Conservation (phyloP, 2,888 invertebrate genomes). For the Acanthopleura granulata region DNA sequence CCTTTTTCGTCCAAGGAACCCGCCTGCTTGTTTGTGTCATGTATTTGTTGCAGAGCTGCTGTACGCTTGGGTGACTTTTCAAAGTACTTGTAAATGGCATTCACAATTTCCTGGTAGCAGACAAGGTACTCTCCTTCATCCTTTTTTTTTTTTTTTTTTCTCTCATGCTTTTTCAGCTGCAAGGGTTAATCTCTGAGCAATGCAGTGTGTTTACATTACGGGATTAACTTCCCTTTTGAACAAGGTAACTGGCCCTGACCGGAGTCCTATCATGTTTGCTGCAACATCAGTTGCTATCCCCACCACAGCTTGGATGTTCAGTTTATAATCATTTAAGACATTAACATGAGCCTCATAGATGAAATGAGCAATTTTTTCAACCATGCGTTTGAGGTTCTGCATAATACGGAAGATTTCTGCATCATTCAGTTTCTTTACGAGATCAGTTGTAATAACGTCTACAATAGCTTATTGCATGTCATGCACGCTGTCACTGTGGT, state of each 20-base stretch:
- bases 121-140: neutral
- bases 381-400: neutral
- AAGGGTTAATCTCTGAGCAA: neutral
- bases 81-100: neutral
- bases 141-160: too few relatives aligned
- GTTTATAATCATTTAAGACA: neutral
- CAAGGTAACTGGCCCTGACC: neutral
- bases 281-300: neutral
- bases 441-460: neutral
- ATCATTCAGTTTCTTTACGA: neutral
- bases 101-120: neutral
- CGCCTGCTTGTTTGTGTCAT: neutral
- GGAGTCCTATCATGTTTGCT: neutral
- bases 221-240: neutral
- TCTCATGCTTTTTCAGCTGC: slow-evolving; percentile 3
- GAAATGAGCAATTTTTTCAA: neutral
- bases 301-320: neutral
- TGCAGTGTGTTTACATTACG: neutral
- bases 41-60: slow-evolving; percentile 1
- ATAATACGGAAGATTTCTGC: neutral
- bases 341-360: neutral
- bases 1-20: neutral
- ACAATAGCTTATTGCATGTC: neutral
- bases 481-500: neutral
- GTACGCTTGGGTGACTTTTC: neutral